Base-by-base conservation (phyloP, 2,113 vertebrate genomes). In the Haemorhous mexicanus region DNA sequence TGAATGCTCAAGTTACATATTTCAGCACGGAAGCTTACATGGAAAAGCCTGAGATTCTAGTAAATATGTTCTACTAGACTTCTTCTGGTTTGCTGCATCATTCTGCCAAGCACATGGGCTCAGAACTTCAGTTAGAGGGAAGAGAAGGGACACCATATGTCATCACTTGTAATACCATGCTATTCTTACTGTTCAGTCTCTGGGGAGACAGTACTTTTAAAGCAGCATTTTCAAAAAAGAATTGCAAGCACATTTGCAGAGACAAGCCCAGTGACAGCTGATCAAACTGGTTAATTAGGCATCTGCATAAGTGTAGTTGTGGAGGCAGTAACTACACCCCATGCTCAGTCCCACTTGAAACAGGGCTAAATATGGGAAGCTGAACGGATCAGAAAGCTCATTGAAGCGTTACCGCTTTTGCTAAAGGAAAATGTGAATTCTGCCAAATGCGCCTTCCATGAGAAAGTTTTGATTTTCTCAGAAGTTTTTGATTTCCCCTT, bases 331-430 rank as follows among this genome's bases (percentile, higher is more conserved):
- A 94, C 82, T 80, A 41, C 58, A 79, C 27, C 55, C 74, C 46
- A 23, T 47, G 50, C 53, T 83, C 81, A 80, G 43, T 67, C 43
- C 50, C 63, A 76, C 52, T 94, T 83, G 55, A 95, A 91, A 88
- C 35, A 83, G 19, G 24, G 55, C 84, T 95, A 94, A 96, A 91
- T 82, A 91, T 66, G 63, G 91, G 87, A 91, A 95, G 74, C 59
- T 87, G 50, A 93, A 85, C 0, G 0, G 59, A 77, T 94, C 78
- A 91, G 81, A 90, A 96, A 90, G 43, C 52, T 58, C 75, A 77
- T 0, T 47, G 78, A 94, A 90, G 72, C 5, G 0, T 73, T 82
- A 68, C 33, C 0, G 0, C 68, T 94, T 73, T 79, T 59, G 70
- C 32, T 50, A 19, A 70, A 73, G 78, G 70, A 95, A 95, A 93